Evolutionary conservation across 2,113 vertebrate species (phyloP).

Genomic region (Larimichthys polyactis): DNA sequence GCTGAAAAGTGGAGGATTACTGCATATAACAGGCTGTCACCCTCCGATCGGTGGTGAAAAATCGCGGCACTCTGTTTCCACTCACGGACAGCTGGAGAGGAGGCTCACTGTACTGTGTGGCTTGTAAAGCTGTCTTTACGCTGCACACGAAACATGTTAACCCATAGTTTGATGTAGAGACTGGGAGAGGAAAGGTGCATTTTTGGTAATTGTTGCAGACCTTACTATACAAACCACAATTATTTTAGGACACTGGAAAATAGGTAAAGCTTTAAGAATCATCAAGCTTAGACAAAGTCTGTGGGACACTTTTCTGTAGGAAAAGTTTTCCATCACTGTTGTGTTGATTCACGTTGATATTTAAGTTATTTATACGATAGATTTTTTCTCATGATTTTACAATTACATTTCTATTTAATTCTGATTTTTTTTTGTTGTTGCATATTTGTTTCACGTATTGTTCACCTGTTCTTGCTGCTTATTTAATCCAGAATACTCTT

Average conservation of each 20-base stretch:
- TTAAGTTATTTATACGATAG: neutral
- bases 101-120: neutral
- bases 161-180: neutral
- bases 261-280: neutral
- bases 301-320: neutral
- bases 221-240: neutral
- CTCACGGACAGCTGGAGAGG: constrained; percentile 48
- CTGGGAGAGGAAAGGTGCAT: neutral
- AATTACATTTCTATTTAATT: neutral
- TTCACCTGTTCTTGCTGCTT: neutral
- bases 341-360: neutral
- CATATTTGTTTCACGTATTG: neutral
- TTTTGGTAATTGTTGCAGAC: neutral
- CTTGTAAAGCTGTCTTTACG: constrained; percentile 9
- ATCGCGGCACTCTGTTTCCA: constrained; percentile 64
- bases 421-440: no score
- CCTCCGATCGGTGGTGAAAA: constrained; percentile 8
- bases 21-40: constrained; percentile 44
- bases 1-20: constrained; percentile 45
- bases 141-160: neutral
- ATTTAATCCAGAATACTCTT: neutral
- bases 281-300: neutral
- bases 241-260: neutral
- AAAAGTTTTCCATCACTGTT: neutral
- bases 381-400: no score